phyloP scores from a whole-genome alignment of 2,797 vertebrate genomes.

The Podarcis lilfordi region DNA sequence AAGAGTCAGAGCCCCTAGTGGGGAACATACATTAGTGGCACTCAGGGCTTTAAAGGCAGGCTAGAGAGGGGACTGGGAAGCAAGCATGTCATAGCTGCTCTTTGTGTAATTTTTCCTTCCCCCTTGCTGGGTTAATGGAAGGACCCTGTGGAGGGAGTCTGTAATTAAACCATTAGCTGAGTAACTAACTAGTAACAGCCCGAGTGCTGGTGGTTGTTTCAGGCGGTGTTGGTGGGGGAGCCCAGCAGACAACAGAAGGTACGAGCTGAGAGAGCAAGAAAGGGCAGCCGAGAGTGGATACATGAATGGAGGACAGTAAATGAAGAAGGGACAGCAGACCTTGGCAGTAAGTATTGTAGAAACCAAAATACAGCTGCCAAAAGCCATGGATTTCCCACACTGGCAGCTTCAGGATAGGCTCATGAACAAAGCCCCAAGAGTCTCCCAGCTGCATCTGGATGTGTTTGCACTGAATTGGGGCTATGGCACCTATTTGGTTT shows the following conservation, averaged over 20 bases:
- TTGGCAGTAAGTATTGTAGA: not conserved
- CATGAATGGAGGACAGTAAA: not conserved
- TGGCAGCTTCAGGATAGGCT: not conserved
- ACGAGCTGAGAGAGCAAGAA: not conserved
- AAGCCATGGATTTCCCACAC: not conserved
- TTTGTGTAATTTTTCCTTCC: slow-evolving; percentile 35
- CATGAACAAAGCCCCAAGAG: not conserved
- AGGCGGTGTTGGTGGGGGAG: not conserved
- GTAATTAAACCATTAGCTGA: slow-evolving; percentile 48
- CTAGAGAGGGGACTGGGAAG: slow-evolving; percentile 23
- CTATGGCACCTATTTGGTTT: not conserved
- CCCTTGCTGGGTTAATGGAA: slow-evolving; percentile 45
- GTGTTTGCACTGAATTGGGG: not conserved
- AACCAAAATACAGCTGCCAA: not conserved
- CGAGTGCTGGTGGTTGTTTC: not conserved
- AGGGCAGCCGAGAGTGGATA: not conserved
- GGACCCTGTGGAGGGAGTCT: slow-evolving; percentile 25
- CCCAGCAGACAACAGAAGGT: slow-evolving; percentile 12
- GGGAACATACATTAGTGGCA: slow-evolving; percentile 36
- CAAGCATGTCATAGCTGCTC: slow-evolving; percentile 35
- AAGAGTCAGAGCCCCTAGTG: slow-evolving; percentile 26
- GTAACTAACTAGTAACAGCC: slow-evolving; percentile 40
- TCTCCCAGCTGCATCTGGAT: not conserved
- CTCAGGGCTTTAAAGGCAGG: slow-evolving; percentile 37
- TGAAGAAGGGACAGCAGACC: not conserved